Evolutionary conservation across 2,797 vertebrate species (phyloP).

Genomic region (Poecilia gillii): DNA sequence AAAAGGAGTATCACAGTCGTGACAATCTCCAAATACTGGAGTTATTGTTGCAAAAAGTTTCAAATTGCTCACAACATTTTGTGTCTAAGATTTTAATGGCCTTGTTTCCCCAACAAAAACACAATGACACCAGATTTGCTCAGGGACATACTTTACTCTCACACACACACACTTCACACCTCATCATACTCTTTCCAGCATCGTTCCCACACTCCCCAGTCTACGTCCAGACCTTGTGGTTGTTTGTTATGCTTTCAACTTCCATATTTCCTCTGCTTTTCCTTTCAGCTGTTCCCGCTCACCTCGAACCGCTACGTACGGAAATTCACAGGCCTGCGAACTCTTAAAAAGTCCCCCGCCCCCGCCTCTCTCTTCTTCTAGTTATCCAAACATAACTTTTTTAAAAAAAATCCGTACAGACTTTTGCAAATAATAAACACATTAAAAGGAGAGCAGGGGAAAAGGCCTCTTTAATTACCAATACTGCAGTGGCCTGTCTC

Average conservation of each 20-base stretch:
- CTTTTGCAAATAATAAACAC: conserved; percentile 45
- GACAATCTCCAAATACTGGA: not conserved
- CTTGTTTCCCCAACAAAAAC: conserved; percentile 19
- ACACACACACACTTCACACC: conserved; percentile 38
- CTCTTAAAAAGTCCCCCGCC: conserved; percentile 44
- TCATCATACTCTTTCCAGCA: conserved; percentile 53
- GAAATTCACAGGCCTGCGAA: conserved; percentile 72
- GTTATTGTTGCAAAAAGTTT: conserved; percentile 18
- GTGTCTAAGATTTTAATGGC: conserved; percentile 12
- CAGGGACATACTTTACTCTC: conserved; percentile 5
- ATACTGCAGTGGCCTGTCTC: conserved; percentile 49
- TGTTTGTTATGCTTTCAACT: conserved; percentile 81
- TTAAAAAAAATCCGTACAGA: conserved; percentile 37
- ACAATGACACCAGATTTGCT: conserved; percentile 32
- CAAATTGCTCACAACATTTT: conserved; percentile 12
- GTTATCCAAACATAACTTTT: conserved; percentile 73
- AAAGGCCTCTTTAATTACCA: conserved; percentile 41
- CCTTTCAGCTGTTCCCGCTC: conserved; percentile 79
- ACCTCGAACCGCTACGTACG: conserved; percentile 53
- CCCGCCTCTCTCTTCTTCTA: conserved; percentile 48
- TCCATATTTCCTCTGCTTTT: conserved; percentile 86
- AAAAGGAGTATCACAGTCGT: not conserved
- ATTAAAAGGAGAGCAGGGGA: conserved; percentile 24
- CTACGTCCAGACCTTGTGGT: conserved; percentile 75
- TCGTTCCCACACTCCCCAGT: conserved; percentile 75